Base-by-base conservation (phyloP, 2,888 invertebrate species). In the Schrankia costaestrigalis region DNA sequence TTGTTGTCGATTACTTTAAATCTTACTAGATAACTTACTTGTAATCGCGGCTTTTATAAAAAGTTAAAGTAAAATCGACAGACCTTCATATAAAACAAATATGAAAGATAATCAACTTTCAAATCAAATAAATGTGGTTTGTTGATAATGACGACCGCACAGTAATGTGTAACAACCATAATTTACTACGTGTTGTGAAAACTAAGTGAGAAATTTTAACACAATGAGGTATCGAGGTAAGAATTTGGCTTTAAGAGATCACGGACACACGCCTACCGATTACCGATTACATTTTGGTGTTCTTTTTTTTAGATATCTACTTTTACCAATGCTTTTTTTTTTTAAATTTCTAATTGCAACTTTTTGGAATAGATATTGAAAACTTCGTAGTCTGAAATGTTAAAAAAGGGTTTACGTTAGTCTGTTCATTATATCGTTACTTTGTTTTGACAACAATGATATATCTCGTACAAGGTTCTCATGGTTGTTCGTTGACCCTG, bases 401-500 rank as follows among this genome's bases (percentile, higher is more conserved):
- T 8, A 2, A 18, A 18, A 18, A 3, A 18, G 7, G 7, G 17
- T 7, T 17, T 3, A 17, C 7, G 6, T 3, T 2, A 18, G 8
- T 18, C 18, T 8, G 3, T n/a, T 7, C 17, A 14, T 9, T 12
- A 9, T 13, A 11, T 14, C 8, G 19, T 12, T 30, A 24, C n/a
- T n/a, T n/a, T 19, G 12, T 26, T 23, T 26, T 25, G 8, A 24
- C 18, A 37, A 47, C 38, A 44, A 47, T 28, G 28, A 30, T 26
- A 19, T 11, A 12, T 30, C 34, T 39, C 28, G 35, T 35, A 36
- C 8, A 9, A 21, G 7, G 26, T 45, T 45, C 49, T 31, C 45
- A 48, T 34, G 31, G 3, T 11, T 45, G 68, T 55, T 48, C 62
- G 35, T 63, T 64, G 63, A 71, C 64, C 67, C 48, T 58, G 48